These are phyloP conservation scores for Aspidiotus rigidus DNA, from an alignment of 2,888 invertebrate species.

Conservation along the genomic window DNA sequence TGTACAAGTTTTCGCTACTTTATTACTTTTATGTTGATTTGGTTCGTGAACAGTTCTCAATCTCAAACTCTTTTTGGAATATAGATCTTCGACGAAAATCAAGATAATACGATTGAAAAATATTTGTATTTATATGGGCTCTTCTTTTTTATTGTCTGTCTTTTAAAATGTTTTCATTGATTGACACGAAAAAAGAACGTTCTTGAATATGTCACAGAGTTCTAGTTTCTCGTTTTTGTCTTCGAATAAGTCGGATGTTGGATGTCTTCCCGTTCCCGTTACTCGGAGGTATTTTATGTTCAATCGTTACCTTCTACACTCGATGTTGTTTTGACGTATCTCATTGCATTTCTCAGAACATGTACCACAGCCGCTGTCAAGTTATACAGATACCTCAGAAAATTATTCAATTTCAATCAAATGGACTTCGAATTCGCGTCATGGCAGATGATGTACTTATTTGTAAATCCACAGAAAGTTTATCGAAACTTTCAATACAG, in stretches of 20 bases:
- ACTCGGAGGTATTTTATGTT: conserved; percentile 38
- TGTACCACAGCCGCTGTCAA: conserved; percentile 79
- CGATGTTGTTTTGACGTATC: neutral
- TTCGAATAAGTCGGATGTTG: conserved; percentile 26
- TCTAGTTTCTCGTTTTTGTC: conserved; percentile 21
- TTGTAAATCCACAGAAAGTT: conserved; percentile 90
- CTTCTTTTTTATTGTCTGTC: no score
- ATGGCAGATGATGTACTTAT: conserved; percentile 98
- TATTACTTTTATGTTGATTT: no score
- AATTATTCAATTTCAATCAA: conserved; percentile 82
- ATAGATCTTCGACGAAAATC: no score
- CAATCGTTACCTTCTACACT: neutral
- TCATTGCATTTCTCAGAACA: conserved; percentile 47
- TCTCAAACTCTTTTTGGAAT: no score
- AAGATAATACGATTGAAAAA: no score
- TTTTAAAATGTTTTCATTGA: no score
- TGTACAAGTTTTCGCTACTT: no score
- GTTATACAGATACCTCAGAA: conserved; percentile 73
- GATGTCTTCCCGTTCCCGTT: conserved; percentile 39
- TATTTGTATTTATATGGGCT: no score
- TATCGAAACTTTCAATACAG: conserved; percentile 95
- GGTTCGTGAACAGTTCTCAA: no score
- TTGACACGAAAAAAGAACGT: no score
- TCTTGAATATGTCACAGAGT: conserved; percentile 22
- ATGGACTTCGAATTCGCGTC: conserved; percentile 99